phyloP scores from a whole-genome alignment of 2,888 invertebrate genomes.

The Liopterus haemorrhoidalis region DNA sequence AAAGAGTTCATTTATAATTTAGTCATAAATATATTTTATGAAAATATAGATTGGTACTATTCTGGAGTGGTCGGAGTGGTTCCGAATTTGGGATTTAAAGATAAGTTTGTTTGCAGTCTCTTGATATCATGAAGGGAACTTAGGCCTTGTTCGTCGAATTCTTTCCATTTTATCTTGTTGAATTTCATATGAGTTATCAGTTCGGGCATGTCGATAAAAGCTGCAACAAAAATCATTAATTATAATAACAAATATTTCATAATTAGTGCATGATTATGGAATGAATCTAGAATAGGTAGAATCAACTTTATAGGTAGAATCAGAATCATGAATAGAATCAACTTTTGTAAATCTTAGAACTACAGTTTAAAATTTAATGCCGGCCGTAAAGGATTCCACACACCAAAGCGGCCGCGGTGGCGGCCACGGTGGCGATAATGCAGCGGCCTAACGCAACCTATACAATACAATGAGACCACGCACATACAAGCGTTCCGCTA shows the following conservation, averaged over 20 bases:
- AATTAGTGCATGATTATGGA: background rate
- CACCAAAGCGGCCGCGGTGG: too few species aligned
- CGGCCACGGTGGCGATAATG: too few species aligned
- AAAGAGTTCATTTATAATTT: too few species aligned
- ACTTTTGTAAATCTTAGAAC: constrained; percentile 7
- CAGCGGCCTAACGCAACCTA: too few species aligned
- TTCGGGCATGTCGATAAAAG: constrained; percentile 90
- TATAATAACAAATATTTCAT: background rate
- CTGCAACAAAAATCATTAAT: constrained; percentile 50
- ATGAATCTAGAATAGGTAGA: background rate
- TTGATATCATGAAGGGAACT: constrained; percentile 66
- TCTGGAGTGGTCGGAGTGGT: constrained; percentile 19
- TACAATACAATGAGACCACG: too few species aligned
- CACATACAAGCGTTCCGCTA: too few species aligned
- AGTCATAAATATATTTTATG: too few species aligned
- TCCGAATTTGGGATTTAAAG: constrained; percentile 17
- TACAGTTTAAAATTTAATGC: too few species aligned
- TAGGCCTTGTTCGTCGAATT: constrained; percentile 70
- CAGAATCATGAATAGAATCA: background rate
- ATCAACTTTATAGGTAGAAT: background rate
- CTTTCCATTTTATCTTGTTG: constrained; percentile 90
- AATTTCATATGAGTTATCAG: constrained; percentile 73
- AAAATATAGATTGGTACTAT: constrained; percentile 11
- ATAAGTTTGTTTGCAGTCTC: constrained; percentile 42
- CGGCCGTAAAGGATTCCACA: too few species aligned